A percentile compares a stretch with the other conserved stretches of the same genome.
Evolutionary conservation across 2,113 vertebrate genomes (phyloP).

Genomic region (Daubentonia madagascariensis): DNA sequence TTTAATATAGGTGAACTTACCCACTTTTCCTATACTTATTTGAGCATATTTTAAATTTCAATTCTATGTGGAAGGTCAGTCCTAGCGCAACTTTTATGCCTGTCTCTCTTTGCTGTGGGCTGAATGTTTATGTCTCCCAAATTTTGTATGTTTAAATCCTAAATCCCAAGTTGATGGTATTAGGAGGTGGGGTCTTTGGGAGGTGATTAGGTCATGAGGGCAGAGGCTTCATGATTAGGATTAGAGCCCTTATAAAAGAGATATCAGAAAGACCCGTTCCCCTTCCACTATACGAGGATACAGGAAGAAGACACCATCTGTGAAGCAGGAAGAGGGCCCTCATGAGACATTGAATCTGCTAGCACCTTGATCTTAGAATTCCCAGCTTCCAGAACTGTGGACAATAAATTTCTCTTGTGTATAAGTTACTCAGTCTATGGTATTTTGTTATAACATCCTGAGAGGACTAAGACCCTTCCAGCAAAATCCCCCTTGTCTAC

Average conservation of each 20-base stretch:
- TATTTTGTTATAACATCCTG: not conserved
- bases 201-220: too few relatives aligned
- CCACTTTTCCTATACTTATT: not conserved
- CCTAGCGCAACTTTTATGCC: not conserved
- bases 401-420: not conserved
- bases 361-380: too few relatives aligned
- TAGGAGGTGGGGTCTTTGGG: not conserved
- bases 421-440: not conserved
- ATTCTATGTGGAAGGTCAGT: not conserved
- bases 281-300: not conserved
- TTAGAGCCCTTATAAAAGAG: fast-evolving
- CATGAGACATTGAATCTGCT: not conserved
- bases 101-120: not conserved
- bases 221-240: not conserved
- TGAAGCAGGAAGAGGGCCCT: not conserved
- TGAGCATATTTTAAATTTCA: not conserved
- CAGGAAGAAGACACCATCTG: not conserved
- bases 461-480: not conserved
- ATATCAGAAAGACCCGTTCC: fast-evolving
- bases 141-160: not conserved
- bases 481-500: not conserved
- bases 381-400: not conserved
- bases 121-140: not conserved
- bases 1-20: not conserved
- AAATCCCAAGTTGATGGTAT: not conserved